These are phyloP conservation scores for Neocloeon triangulifer DNA, from an alignment of 1,140 invertebrate species.

Conservation along the genomic window DNA sequence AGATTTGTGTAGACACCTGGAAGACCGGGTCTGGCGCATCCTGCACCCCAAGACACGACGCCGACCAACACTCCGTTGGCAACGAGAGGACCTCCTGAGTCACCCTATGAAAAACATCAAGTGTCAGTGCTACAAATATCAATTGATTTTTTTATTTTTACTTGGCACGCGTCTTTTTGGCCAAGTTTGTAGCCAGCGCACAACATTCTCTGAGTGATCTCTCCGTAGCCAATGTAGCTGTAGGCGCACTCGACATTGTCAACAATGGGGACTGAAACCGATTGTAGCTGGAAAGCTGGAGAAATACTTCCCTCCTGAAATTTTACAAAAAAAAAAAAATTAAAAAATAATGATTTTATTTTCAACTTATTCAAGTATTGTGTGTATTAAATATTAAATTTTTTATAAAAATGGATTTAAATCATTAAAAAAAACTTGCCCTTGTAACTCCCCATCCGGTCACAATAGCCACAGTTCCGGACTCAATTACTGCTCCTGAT, in stretches of 20 bases:
- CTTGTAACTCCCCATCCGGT: slow-evolving; percentile 28
- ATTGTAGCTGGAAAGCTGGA: slow-evolving; percentile 20
- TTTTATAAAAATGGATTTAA: too few species aligned
- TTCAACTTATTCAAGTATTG: too few species aligned
- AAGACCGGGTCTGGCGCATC: slow-evolving; percentile 33
- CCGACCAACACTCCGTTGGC: slow-evolving; percentile 29
- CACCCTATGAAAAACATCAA: slow-evolving; percentile 18
- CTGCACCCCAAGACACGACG: slow-evolving; percentile 45
- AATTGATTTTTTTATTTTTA: neutral
- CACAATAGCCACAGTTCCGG: slow-evolving; percentile 18
- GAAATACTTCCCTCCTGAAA: slow-evolving; percentile 14
- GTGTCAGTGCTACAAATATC: too few species aligned
- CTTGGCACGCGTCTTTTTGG: slow-evolving; percentile 32
- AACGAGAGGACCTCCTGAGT: slow-evolving; percentile 33
- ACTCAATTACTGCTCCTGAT: slow-evolving; percentile 9
- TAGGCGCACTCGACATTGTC: slow-evolving; percentile 14
- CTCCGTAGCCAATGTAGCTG: slow-evolving; percentile 16
- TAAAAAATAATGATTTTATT: too few species aligned
- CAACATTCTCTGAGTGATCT: slow-evolving; percentile 26
- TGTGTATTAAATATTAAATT: too few species aligned
- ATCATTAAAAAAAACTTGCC: slow-evolving; percentile 15
- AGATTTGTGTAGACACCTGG: slow-evolving; percentile 53
- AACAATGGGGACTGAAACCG: slow-evolving; percentile 20
- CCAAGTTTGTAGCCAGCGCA: slow-evolving; percentile 32
- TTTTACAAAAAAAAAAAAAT: too few species aligned